Percentiles rank a stretch among this genome's conserved stretches.
Evolutionary conservation across 2,888 invertebrate species (phyloP).

Genomic region (Nomada fucata): DNA sequence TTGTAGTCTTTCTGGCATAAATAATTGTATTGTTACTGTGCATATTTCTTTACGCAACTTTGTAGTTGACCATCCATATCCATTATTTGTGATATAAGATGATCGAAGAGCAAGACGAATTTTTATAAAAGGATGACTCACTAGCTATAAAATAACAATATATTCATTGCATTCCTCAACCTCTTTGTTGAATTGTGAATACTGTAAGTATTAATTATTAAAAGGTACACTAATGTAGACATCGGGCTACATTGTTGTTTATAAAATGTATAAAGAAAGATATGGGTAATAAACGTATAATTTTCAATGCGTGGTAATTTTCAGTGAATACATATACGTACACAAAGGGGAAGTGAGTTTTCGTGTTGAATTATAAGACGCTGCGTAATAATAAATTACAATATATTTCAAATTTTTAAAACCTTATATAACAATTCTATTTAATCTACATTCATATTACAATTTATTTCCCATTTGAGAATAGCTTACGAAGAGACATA

Average conservation of each 20-base stretch:
- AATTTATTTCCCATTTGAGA: constrained; percentile 49
- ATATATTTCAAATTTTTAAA: constrained; percentile 81
- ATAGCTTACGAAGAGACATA: constrained; percentile 25
- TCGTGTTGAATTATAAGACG: constrained; percentile 47
- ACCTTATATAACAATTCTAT: constrained; percentile 79
- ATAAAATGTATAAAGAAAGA: constrained; percentile 63
- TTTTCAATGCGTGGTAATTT: constrained; percentile 57
- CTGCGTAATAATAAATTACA: constrained; percentile 81
- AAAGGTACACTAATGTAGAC: constrained; percentile 52
- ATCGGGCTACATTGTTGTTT: constrained; percentile 48
- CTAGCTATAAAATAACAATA: constrained; percentile 51
- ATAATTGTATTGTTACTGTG: constrained; percentile 34
- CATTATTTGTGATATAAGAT: constrained; percentile 61
- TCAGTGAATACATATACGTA: not conserved
- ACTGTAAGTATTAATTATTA: constrained; percentile 65
- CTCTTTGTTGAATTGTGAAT: constrained; percentile 66
- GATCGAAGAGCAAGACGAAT: constrained; percentile 51
- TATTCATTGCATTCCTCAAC: constrained; percentile 68
- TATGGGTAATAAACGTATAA: constrained; percentile 68
- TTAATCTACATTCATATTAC: constrained; percentile 63
- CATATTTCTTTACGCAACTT: constrained; percentile 39
- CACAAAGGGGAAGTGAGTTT: not conserved
- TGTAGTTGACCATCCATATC: constrained; percentile 60
- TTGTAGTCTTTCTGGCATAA: constrained; percentile 98
- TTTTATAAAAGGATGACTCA: constrained; percentile 63